phyloP scores from a whole-genome alignment of 2,888 invertebrate genomes.

The Serrognathus titanus region DNA sequence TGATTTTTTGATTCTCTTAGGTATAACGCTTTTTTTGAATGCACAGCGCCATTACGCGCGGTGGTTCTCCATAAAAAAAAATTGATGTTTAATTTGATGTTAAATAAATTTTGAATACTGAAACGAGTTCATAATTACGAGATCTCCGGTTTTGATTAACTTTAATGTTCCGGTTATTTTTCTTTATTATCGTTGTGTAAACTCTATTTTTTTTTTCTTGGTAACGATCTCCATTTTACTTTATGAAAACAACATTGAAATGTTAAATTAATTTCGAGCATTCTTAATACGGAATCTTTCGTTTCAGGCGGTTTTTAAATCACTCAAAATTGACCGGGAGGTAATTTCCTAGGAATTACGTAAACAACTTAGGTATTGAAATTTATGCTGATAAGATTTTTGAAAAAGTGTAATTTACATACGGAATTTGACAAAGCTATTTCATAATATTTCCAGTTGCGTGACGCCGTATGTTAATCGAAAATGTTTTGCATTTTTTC shows the following conservation, averaged over 20 bases:
- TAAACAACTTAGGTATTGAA: not conserved
- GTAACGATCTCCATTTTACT: not conserved
- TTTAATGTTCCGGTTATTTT: not conserved
- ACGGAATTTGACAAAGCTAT: not conserved
- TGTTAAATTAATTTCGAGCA: no score
- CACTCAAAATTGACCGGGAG: no score
- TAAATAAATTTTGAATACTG: not conserved
- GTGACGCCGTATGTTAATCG: no score
- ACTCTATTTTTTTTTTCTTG: constrained; percentile 4
- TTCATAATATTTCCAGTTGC: not conserved
- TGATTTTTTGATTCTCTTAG: constrained; percentile 29
- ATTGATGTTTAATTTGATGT: constrained; percentile 1
- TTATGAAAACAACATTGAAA: not conserved
- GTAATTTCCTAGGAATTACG: no score
- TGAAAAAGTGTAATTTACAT: not conserved
- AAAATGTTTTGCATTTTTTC: no score
- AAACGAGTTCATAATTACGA: not conserved
- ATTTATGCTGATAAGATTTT: not conserved
- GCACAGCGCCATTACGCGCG: not conserved
- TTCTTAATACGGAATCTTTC: no score
- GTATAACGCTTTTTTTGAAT: constrained; percentile 12
- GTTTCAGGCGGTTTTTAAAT: no score
- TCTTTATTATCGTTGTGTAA: not conserved
- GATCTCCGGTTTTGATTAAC: not conserved
- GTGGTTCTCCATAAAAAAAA: not conserved